Percentiles rank a stretch among this genome's conserved stretches.
These are phyloP conservation scores for Yponomeuta malinellus DNA, from an alignment of 2,888 invertebrate species.

Conservation along the genomic window DNA sequence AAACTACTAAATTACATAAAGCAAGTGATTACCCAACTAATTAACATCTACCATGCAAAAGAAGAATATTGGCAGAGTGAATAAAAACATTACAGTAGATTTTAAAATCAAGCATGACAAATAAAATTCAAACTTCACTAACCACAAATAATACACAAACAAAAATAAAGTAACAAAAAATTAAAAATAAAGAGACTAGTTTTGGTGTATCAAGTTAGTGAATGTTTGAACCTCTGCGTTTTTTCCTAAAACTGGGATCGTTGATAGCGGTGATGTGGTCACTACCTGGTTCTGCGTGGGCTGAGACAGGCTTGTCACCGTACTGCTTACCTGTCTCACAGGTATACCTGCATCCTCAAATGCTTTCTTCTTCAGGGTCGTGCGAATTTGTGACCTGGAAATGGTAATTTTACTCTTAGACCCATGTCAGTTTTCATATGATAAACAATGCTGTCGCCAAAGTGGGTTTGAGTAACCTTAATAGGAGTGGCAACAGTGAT, in stretches of 20 bases:
- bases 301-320: conserved; percentile 53
- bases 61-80: background rate
- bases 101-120: conserved; percentile 20
- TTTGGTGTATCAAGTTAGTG: conserved; percentile 43
- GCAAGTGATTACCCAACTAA: no score
- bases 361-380: conserved; percentile 89
- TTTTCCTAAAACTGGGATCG: conserved; percentile 67
- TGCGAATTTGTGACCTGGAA: conserved; percentile 88
- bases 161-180: conserved; percentile 40
- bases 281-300: conserved; percentile 45
- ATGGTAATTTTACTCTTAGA: background rate
- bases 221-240: conserved; percentile 73
- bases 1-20: no score
- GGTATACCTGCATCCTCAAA: conserved; percentile 92
- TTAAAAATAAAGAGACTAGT: conserved; percentile 25
- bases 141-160: conserved; percentile 25
- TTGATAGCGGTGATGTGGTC: conserved; percentile 37
- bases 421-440: no score
- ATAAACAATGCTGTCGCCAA: background rate
- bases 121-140: conserved; percentile 46
- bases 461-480: no score
- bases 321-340: conserved; percentile 78
- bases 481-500: no score
- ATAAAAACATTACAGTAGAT: conserved; percentile 1
- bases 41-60: background rate